A percentile compares a stretch with the other conserved stretches of the same genome.
Evolutionary conservation across 2,888 invertebrate species (phyloP).

Genomic region (Acrobeloides nanus): DNA sequence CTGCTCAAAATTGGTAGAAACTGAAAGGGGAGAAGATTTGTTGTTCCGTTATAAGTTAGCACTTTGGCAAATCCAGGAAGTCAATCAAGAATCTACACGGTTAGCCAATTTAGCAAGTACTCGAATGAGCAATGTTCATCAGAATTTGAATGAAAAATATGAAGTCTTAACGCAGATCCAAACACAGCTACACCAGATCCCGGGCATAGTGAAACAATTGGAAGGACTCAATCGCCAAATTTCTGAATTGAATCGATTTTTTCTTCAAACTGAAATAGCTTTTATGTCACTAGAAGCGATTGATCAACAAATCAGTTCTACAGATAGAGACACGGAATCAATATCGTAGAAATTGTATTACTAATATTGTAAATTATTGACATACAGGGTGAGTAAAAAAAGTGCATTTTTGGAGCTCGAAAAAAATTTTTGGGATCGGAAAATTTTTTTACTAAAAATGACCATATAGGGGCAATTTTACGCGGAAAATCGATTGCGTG

Average conservation of each 20-base stretch:
- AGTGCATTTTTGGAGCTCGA: too few relatives aligned
- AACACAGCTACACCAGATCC: neutral
- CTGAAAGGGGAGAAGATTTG: conserved; percentile 2
- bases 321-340: too few relatives aligned
- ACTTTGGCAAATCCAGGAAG: conserved; percentile 1
- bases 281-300: too few relatives aligned
- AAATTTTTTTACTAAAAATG: too few relatives aligned
- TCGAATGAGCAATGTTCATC: conserved; percentile 9
- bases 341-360: too few relatives aligned
- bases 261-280: conserved; percentile 8
- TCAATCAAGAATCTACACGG: conserved; percentile 9
- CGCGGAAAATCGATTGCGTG: too few relatives aligned
- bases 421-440: too few relatives aligned
- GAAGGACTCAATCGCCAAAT: neutral
- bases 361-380: too few relatives aligned
- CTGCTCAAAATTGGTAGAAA: neutral
- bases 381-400: too few relatives aligned
- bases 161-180: conserved; percentile 2
- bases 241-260: conserved; percentile 5
- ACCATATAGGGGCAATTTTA: too few relatives aligned
- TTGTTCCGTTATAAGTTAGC: conserved; percentile 2
- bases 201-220: neutral
- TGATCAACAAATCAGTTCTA: neutral
- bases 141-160: conserved; percentile 10
- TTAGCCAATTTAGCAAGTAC: conserved; percentile 12